Base-by-base conservation (phyloP, 2,113 vertebrate genomes). In the Emydura subglobosa region DNA sequence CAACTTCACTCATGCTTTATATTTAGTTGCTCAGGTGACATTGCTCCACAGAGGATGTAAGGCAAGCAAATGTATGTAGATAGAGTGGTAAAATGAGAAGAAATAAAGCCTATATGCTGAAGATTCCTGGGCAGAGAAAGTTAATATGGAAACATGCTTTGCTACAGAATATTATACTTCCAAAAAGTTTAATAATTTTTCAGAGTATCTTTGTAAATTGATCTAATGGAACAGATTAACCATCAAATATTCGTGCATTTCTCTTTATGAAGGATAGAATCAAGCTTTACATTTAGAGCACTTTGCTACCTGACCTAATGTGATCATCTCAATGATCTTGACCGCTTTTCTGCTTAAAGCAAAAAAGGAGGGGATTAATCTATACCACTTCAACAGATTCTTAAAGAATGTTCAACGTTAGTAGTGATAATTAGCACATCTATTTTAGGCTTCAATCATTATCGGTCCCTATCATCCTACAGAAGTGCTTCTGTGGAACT, bases 361-460 rank as follows among this genome's bases (percentile, higher is more conserved):
- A 74, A 82, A 96, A 74, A 55, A 92, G 27, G 3, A 92, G 82
- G 79, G 22, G 50, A 34, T n/a, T 86, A 68, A 91, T 81, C 6
- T 21, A 11, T 27, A 83, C 11, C 27, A 79, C 27, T 29, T 91
- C 72, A 94, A 55, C 5, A 65, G 78, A 22, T 49, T 85, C 25
- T 93, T 61, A 85, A n/a, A 61, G 86, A 31, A 88, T 72, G 81
- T 1, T 90, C 47, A 79, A 83, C 31, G 85, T 92, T 61, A 89
- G 47, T 61, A 89, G 47, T 11, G 72, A 59, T 79, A 87, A 90
- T 93, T 94, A 90, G 53, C 29, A 91, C 74, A 19, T 83, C 91
- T 95, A 87, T 42, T n/a, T 94, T 80, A 76, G 81, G 11, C 22
- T 87, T 85, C 5, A 53, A 86, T 1, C 19, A 5, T 87, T 83